Percentiles rank a stretch among this genome's conserved stretches.
These are phyloP conservation scores for Hanleya hanleyi DNA, from an alignment of 2,888 invertebrate genomes.

Conservation along the genomic window DNA sequence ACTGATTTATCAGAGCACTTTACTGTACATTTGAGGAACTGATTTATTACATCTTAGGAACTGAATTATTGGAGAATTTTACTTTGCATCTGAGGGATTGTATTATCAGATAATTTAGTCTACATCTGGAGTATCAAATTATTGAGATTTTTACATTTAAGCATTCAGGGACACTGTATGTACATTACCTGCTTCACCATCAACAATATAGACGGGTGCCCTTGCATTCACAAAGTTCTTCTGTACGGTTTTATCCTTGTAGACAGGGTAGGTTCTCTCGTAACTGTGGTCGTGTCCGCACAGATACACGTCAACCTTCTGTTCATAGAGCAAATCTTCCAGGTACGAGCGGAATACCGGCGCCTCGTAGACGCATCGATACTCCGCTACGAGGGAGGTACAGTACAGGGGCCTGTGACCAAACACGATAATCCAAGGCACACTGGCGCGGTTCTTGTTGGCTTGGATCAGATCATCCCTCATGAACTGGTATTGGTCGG, in stretches of 20 bases:
- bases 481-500: slow-evolving; percentile 36
- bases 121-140: too few relatives aligned
- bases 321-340: slow-evolving; percentile 36
- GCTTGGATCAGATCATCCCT: slow-evolving; percentile 34
- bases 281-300: slow-evolving; percentile 42
- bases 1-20: too few relatives aligned
- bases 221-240: slow-evolving; percentile 32
- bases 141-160: too few relatives aligned
- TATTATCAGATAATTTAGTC: too few relatives aligned
- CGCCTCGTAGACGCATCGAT: slow-evolving; percentile 25
- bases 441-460: slow-evolving; percentile 30
- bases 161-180: too few relatives aligned
- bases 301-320: slow-evolving; percentile 37
- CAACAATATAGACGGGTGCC: slow-evolving; percentile 39
- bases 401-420: slow-evolving; percentile 43
- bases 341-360: slow-evolving; percentile 23
- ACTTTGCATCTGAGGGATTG: too few relatives aligned
- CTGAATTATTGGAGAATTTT: too few relatives aligned
- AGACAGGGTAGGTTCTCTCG: slow-evolving; percentile 40
- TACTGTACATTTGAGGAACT: too few relatives aligned
- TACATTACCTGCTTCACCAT: slow-evolving; percentile 32
- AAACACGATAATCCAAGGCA: slow-evolving; percentile 40
- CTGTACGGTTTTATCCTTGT: slow-evolving; percentile 16
- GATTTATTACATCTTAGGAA: too few relatives aligned
- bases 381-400: slow-evolving; percentile 22